Evolutionary conservation across 2,797 vertebrate species (phyloP), one percentile per base, ranked within the genome.

Genomic region (Knipowitschia caucasica): DNA sequence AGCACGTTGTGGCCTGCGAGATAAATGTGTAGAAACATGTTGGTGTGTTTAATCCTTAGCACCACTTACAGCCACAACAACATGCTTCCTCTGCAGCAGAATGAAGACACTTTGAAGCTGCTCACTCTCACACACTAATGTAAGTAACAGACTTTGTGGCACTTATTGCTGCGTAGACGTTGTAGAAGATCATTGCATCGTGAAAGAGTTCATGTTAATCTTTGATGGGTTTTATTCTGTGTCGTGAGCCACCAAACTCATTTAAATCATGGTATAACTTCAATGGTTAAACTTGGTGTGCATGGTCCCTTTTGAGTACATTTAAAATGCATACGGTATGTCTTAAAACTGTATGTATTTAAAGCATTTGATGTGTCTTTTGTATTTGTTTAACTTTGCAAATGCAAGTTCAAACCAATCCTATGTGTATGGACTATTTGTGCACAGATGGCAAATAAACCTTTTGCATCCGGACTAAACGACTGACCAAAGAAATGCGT

Each of bases 1-100:
- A 35, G 33, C 80, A 80, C 21, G 84, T 67, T 44, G 0, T 50
- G 69, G 50, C 82, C 72, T 65, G 82, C 58, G 46, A 42, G 49
- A 40, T 27, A 33, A 14, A 35, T 4, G 33, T 44, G 55, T 54
- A 50, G 57, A 62, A 56, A 20, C 3, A 39, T 26, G 40, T 4
- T 7, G 20, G 12, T 42, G 21, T 8, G 20, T 33, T 39, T 38
- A 20, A 11, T 14, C 20, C 39, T 54, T 2, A 24, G 10, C 4
- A 25, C 0, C 1, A 50, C 45, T 15, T 39, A 53, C 39, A 54
- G 38, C 26, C 10, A 26, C 18, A 43, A 34, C 24, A 53, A 25
- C 49, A 39, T 17, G 17, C 15, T 26, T 18, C 35, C n/a, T 9
- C 50, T 24, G 14, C 15, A 21, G 30, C 25, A 39, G 38, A 30